phyloP scores from a whole-genome alignment of 2,888 invertebrate species.

The Thecocarcelia acutangulata region DNA sequence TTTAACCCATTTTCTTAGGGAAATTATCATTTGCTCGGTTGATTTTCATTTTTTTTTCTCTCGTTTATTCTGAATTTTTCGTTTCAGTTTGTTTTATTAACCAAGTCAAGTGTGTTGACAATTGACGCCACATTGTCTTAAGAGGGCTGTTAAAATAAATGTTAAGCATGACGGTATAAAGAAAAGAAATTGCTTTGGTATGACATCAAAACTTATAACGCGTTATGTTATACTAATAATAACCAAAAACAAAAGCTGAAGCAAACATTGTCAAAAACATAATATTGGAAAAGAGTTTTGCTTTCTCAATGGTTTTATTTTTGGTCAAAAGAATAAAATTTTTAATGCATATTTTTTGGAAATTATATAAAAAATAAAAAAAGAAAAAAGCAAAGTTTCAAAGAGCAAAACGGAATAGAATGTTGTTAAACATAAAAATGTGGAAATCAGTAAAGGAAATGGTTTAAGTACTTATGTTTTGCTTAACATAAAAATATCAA shows the following conservation, averaged over 20 bases:
- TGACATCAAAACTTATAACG: conserved; percentile 54
- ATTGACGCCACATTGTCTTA: conserved; percentile 69
- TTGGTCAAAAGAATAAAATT: conserved; percentile 5
- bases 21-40: conserved; percentile 56
- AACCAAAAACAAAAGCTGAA: conserved; percentile 20
- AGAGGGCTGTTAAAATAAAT: conserved; percentile 68
- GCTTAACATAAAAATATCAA: no score
- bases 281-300: conserved; percentile 37
- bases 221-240: conserved; percentile 46
- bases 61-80: conserved; percentile 5
- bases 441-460: no score
- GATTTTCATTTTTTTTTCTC: conserved; percentile 21
- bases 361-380: background rate
- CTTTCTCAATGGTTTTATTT: conserved; percentile 22
- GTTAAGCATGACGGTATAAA: conserved; percentile 46
- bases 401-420: background rate
- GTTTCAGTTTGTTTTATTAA: conserved; percentile 62
- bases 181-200: conserved; percentile 46
- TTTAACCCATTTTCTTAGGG: conserved; percentile 53
- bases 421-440: no score
- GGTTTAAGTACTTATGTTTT: no score
- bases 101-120: conserved; percentile 68
- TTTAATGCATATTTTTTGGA: conserved; percentile 40
- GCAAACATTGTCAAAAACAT: conserved; percentile 20
- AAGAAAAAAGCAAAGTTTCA: background rate